Percentiles rank a stretch among this genome's conserved stretches.
Conservation (phyloP, 2,797 vertebrate species). For the Astyanax mexicanus region DNA sequence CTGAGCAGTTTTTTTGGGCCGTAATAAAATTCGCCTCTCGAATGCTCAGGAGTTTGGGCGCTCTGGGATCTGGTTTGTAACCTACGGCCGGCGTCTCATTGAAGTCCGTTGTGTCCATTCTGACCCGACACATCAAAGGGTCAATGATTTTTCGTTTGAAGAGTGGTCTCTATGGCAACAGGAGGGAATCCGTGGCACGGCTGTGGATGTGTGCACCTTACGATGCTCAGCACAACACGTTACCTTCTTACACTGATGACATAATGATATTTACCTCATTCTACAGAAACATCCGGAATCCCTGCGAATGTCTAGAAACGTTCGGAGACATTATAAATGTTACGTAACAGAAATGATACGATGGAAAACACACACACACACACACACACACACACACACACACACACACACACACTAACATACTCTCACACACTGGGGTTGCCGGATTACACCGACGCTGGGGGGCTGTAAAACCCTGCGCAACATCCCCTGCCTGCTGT, state of each 20-base stretch:
- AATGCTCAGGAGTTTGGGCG: not conserved
- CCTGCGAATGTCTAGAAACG: too few relatives aligned
- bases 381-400: too few relatives aligned
- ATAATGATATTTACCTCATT: too few relatives aligned
- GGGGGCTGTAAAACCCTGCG: constrained; percentile 14
- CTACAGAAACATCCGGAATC: too few relatives aligned
- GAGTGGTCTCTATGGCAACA: constrained; percentile 15
- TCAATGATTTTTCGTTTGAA: not conserved
- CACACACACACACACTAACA: too few relatives aligned
- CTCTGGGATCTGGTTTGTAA: not conserved
- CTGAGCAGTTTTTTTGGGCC: not conserved
- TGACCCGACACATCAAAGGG: constrained; percentile 4
- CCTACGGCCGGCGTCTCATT: not conserved
- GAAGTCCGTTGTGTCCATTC: not conserved
- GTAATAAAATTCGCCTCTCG: not conserved
- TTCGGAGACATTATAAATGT: too few relatives aligned
- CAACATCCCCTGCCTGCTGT: not conserved
- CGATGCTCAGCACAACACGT: too few relatives aligned
- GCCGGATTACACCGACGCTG: too few relatives aligned
- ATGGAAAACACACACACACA: too few relatives aligned
- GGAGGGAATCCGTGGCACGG: not conserved
- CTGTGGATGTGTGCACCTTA: not conserved
- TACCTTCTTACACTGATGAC: too few relatives aligned
- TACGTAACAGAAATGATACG: too few relatives aligned
- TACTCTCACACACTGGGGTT: too few relatives aligned